Evolutionary conservation across 2,113 vertebrate genomes (phyloP), one percentile per base, ranked within the genome.

Genomic region (Pluvianellus socialis): DNA sequence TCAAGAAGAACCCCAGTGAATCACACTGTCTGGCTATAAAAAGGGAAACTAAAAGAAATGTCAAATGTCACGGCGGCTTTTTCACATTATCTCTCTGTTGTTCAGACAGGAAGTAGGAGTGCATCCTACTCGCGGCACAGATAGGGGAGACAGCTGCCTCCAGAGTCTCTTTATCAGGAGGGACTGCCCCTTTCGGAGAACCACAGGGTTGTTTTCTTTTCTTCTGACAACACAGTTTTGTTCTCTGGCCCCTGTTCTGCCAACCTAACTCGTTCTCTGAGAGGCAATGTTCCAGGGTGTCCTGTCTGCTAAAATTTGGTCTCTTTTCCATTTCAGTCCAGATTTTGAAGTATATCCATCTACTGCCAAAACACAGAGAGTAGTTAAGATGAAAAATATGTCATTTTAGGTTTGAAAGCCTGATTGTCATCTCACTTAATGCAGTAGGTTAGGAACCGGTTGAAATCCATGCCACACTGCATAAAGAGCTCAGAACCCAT

Each of bases 91-190:
- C 74, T 85, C 79, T 96, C 71, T 82, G 70, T 61, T 91, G 82
- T 76, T 95, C 96, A 97, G 95, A 97, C 97, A 95, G 95, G 91
- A 97, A 96, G 93, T 82, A 94, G 90, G 95, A 96, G 87, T 88
- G 91, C 97, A 96, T 97, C 97, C 96, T 90, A 97, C 97, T 96
- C 73, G 45, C 18, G 56, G 90, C 0, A 2, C 82, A 90, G 73
- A 93, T 0, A 76, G 92, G 88, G 88, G 84, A 95, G 94, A 91
- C 77, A 96, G 87, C 95, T 95, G 94, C 94, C 95, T 91, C 95
- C 96, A 96, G 95, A 79, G 80, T 95, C 77, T 92, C 84, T 88
- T 86, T 87, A 86, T 73, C 66, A 70, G 87, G 71, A 71, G 71
- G 62, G 93, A 90, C 93, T 94, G 94, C 90, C 96, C 95, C 89